Percentiles rank a stretch among this genome's conserved stretches.
Evolutionary conservation across 2,113 vertebrate species (phyloP).

Genomic region (Butorides virescens): DNA sequence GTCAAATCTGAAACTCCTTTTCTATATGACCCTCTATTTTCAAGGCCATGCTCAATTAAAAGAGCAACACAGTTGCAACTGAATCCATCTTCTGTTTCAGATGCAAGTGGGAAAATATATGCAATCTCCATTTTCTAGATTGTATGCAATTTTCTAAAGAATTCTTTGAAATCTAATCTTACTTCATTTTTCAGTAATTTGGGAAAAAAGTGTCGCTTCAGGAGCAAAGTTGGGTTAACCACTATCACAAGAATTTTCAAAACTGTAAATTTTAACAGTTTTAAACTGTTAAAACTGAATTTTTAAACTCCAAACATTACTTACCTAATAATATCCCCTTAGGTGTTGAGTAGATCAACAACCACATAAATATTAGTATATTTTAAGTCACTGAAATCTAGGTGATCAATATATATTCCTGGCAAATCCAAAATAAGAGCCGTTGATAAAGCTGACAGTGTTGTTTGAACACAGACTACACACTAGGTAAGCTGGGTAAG

Average conservation of each 20-base stretch:
- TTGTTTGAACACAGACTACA: background rate
- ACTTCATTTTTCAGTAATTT: background rate
- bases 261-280: background rate
- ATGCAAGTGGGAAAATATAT: background rate
- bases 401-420: background rate
- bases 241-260: background rate
- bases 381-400: background rate
- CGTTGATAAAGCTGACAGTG: background rate
- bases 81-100: background rate
- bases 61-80: background rate
- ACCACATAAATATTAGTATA: background rate
- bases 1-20: background rate
- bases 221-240: background rate
- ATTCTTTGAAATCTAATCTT: background rate
- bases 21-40: background rate
- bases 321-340: background rate
- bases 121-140: background rate
- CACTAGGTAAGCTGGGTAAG: background rate
- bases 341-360: background rate
- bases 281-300: background rate
- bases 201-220: background rate
- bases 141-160: background rate
- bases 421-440: background rate
- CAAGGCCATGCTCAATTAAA: background rate
- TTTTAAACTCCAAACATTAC: background rate